Evolutionary conservation across 2,888 invertebrate species (phyloP), one percentile per base, ranked within the genome.

Genomic region (Onthophagus sagittarius): DNA sequence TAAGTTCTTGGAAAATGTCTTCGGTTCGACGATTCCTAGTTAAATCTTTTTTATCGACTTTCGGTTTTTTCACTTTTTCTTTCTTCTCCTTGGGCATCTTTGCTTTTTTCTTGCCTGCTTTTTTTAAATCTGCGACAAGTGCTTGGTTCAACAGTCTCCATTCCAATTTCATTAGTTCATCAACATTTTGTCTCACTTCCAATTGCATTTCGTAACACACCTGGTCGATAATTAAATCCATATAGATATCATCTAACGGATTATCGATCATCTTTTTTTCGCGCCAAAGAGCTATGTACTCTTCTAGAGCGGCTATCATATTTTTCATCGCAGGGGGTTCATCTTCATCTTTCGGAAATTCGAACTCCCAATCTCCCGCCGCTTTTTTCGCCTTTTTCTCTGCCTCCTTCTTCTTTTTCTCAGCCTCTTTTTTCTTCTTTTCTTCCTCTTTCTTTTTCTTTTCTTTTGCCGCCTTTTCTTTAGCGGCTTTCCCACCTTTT

Each of bases 1-100:
- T 91, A 73, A 95, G 86, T 80, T 90, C 89, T 83, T 93, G 91
- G 80, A 93, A 94, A 79, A 94, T 86, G n/a, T 88, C 88, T 78
- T 90, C 90, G 0, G 89, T 87, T 0, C 86, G 84, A 75, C 90
- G 82, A 81, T 91, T 89, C 0, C 88, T 90, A 0, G 90, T 91
- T 39, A 88, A 81, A 83, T 92, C 91, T 81, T 92, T 93, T 76
- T 86, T 88, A n/a, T 79, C 77, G 13, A 80, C 81, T 63, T 83
- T 83, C 13, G 79, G 79, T n/a, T 78, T 79, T 53, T 79, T 80
- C 71, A 79, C 81, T 69, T 81, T 80, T 64, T 81, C 81, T 75
- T 83, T 82, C 69, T 80, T 80, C 72, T 80, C 80, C 77, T 77
- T 80, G 76, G 70, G 77, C 77, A 78, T 82, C 77, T 65, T 79